A percentile compares a stretch with the other conserved stretches of the same genome.
These are phyloP conservation scores for Hirudinaria manillensis DNA, from an alignment of 2,888 invertebrate genomes.

Conservation along the genomic window DNA sequence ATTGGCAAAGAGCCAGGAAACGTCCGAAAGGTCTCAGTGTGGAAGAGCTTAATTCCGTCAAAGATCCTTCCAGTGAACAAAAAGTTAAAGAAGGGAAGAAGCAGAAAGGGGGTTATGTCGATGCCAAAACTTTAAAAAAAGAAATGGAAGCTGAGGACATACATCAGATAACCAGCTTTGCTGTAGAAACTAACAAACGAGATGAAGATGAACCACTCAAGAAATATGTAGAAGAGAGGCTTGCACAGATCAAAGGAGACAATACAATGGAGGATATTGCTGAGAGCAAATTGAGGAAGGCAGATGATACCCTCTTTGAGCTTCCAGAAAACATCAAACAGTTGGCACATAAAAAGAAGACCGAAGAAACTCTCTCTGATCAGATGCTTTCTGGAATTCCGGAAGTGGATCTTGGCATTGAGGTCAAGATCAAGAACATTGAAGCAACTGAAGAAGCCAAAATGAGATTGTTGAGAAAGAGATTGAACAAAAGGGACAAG, in stretches of 20 bases:
- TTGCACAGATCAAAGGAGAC: slow-evolving; percentile 74
- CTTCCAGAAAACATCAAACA: slow-evolving; percentile 77
- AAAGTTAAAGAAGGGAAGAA: slow-evolving; percentile 41
- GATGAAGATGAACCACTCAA: slow-evolving; percentile 74
- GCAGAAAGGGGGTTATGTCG: slow-evolving; percentile 74
- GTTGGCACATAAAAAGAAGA: slow-evolving; percentile 67
- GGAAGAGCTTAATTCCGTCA: no score
- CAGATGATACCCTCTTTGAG: slow-evolving; percentile 60
- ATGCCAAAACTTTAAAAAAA: slow-evolving; percentile 61
- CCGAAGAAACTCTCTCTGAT: slow-evolving; percentile 98
- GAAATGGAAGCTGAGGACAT: slow-evolving; percentile 48
- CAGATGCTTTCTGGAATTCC: slow-evolving; percentile 99
- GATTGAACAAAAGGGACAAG: slow-evolving; percentile 81
- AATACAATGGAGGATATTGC: slow-evolving; percentile 39
- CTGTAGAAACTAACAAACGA: slow-evolving; percentile 91
- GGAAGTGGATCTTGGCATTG: slow-evolving; percentile 97
- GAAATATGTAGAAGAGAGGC: slow-evolving; percentile 78
- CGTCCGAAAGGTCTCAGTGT: no score
- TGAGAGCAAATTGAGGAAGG: slow-evolving; percentile 37
- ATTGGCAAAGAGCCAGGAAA: no score
- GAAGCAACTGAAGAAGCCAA: slow-evolving; percentile 98
- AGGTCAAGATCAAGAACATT: slow-evolving; percentile 95
- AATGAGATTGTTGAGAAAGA: slow-evolving; percentile 79
- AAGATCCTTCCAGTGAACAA: no score
- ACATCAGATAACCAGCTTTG: slow-evolving; percentile 79